Conservation (phyloP, 2,113 vertebrate species). For the Variabilichromis moorii region DNA sequence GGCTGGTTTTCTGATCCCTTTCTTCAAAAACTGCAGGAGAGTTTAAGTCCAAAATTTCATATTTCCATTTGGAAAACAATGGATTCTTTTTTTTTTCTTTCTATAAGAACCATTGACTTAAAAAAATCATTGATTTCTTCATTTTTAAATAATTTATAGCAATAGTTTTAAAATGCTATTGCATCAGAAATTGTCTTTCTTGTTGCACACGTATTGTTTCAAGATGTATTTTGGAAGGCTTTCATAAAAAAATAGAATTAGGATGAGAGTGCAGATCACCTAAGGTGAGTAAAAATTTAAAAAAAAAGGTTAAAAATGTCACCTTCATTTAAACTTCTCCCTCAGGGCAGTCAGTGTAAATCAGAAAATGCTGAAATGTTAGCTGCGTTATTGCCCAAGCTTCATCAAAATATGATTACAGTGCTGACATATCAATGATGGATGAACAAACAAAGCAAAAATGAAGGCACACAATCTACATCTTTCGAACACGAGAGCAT, state of each 20-base stretch:
- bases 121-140: neutral
- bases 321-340: neutral
- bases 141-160: neutral
- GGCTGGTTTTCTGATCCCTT: constrained; percentile 38
- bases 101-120: neutral
- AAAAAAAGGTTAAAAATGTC: neutral
- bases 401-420: neutral
- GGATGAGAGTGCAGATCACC: neutral
- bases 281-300: neutral
- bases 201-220: neutral
- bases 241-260: neutral
- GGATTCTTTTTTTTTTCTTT: neutral
- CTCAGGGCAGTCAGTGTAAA: neutral
- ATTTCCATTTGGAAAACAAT: neutral
- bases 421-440: neutral
- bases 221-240: neutral
- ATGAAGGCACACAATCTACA: neutral
- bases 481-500: neutral
- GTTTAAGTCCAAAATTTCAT: neutral
- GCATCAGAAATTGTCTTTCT: neutral
- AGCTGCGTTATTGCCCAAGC: neutral
- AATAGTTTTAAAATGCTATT: neutral
- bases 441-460: neutral
- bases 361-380: neutral
- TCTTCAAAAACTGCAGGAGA: constrained; percentile 1